These are phyloP conservation scores for Oreohelix idahoensis DNA, from an alignment of 1,140 invertebrate species.

Conservation along the genomic window DNA sequence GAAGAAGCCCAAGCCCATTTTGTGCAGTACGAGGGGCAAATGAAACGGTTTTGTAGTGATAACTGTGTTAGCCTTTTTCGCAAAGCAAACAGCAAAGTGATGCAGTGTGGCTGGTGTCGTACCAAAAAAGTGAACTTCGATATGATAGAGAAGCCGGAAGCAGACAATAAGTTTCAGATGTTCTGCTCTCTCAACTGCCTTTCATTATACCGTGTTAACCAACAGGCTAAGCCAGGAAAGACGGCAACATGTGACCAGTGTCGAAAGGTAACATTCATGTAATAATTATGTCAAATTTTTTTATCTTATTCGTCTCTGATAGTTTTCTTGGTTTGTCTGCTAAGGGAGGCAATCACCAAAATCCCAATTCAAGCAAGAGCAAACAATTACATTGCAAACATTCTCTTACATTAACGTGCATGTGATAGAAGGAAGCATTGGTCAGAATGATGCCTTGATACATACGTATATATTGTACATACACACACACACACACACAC, in stretches of 20 bases:
- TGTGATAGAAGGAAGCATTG: too few species aligned
- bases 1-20: constrained; percentile 57
- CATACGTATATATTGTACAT: too few species aligned
- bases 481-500: too few species aligned
- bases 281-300: too few species aligned
- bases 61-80: constrained; percentile 90
- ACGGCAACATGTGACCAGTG: constrained; percentile 84
- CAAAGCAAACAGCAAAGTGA: constrained; percentile 82
- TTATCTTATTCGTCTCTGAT: too few species aligned
- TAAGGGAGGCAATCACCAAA: too few species aligned
- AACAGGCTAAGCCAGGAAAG: constrained; percentile 61
- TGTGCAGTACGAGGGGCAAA: constrained; percentile 69
- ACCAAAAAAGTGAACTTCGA: constrained; percentile 97
- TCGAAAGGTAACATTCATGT: constrained; percentile 73
- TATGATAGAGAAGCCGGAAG: constrained; percentile 88
- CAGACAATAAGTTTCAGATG: constrained; percentile 81
- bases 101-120: constrained; percentile 93
- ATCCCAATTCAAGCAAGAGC: too few species aligned
- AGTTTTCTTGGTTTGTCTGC: too few species aligned
- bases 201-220: constrained; percentile 78
- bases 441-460: too few species aligned
- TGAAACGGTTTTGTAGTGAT: constrained; percentile 77
- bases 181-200: constrained; percentile 95
- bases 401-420: too few species aligned
- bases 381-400: too few species aligned